These are phyloP conservation scores for Rhabdornis inornatus DNA, from an alignment of 2,113 vertebrate genomes.

Conservation along the genomic window DNA sequence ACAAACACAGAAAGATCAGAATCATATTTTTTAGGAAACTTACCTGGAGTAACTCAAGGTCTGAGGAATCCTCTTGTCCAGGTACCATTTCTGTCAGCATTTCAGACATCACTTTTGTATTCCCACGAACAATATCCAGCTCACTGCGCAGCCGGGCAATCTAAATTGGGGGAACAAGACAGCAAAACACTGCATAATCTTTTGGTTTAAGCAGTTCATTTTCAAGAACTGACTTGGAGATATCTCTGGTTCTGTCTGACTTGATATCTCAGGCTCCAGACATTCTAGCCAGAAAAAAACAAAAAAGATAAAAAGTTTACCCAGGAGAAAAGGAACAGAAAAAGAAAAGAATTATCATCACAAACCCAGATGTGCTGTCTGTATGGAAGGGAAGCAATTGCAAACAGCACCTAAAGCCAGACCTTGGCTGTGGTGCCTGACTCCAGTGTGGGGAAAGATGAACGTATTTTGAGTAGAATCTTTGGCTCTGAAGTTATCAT, in stretches of 20 bases:
- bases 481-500: neutral
- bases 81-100: constrained; percentile 99
- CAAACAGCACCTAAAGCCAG: neutral
- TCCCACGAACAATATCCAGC: constrained; percentile 93
- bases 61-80: constrained; percentile 94
- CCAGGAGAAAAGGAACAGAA: neutral
- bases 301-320: neutral
- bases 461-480: neutral
- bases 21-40: neutral
- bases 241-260: neutral
- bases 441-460: neutral
- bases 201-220: neutral
- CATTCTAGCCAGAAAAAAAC: neutral
- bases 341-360: neutral
- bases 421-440: neutral
- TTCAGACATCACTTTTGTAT: constrained; percentile 98
- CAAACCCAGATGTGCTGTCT: neutral
- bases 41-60: constrained; percentile 93
- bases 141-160: constrained; percentile 93
- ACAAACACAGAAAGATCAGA: neutral
- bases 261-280: neutral
- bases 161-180: constrained; percentile 60
- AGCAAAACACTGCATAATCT: neutral
- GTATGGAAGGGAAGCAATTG: neutral
- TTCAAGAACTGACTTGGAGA: neutral